Evolutionary conservation across 2,888 invertebrate species (phyloP).

Genomic region (Platypus cylindrus): DNA sequence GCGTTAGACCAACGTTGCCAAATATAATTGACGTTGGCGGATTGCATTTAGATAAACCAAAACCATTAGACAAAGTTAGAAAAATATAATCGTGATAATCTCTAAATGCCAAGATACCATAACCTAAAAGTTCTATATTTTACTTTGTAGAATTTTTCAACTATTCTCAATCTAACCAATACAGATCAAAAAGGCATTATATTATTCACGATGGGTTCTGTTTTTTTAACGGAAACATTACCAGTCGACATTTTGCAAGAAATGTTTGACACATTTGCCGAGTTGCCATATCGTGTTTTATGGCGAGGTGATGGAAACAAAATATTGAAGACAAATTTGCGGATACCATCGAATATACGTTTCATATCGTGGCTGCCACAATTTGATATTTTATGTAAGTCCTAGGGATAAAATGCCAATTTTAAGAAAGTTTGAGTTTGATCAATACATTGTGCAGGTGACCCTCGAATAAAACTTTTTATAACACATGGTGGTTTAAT

Average conservation of each 20-base stretch:
- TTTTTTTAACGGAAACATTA: slow-evolving; percentile 43
- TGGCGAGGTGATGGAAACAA: slow-evolving; percentile 41
- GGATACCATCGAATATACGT: slow-evolving; percentile 37
- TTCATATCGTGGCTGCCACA: slow-evolving; percentile 45
- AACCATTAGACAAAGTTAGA: slow-evolving; percentile 38
- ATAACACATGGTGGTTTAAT: slow-evolving; percentile 42
- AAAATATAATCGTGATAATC: not conserved
- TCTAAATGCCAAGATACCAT: no score
- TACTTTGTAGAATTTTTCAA: no score
- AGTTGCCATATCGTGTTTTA: slow-evolving; percentile 41
- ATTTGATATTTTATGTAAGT: slow-evolving; percentile 40
- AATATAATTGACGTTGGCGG: slow-evolving; percentile 45
- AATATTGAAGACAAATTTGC: slow-evolving; percentile 35
- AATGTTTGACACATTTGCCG: slow-evolving; percentile 40
- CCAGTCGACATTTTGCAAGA: slow-evolving; percentile 36
- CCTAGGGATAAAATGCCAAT: not conserved
- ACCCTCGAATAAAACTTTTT: slow-evolving; percentile 29
- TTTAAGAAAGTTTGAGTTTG: no score
- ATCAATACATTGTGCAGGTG: slow-evolving; percentile 4
- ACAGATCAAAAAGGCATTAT: slow-evolving; percentile 32
- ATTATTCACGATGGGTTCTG: slow-evolving; percentile 47
- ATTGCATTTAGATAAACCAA: slow-evolving; percentile 35
- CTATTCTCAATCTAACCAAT: no score
- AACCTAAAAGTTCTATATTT: no score
- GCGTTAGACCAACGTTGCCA: slow-evolving; percentile 42